phyloP scores from a whole-genome alignment of 2,888 invertebrate species.

The Parnassius mnemosyne region DNA sequence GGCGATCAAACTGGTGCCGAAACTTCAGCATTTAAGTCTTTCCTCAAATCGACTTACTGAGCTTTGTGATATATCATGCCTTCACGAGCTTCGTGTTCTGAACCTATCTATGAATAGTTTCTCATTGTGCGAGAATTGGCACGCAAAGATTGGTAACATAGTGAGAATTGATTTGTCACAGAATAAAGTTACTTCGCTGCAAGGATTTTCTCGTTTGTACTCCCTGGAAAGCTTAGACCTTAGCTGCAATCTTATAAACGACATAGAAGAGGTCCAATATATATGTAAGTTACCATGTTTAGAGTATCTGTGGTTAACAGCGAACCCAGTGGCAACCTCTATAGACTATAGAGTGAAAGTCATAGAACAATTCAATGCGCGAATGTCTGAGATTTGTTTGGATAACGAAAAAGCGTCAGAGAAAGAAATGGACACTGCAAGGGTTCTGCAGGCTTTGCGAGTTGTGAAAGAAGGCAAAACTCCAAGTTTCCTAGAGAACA shows the following conservation, averaged over 20 bases:
- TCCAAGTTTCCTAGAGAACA: conserved; percentile 78
- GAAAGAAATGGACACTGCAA: conserved; percentile 94
- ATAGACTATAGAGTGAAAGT: conserved; percentile 95
- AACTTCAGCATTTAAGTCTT: conserved; percentile 85
- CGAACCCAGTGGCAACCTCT: conserved; percentile 92
- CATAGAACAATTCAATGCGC: conserved; percentile 90
- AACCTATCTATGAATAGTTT: conserved; percentile 91
- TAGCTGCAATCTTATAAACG: conserved; percentile 90
- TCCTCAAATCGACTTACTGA: conserved; percentile 89
- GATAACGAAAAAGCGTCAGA: conserved; percentile 94
- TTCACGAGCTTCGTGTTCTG: conserved; percentile 88
- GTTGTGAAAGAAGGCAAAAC: conserved; percentile 86
- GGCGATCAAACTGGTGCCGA: conserved; percentile 88
- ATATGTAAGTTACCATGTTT: conserved; percentile 91
- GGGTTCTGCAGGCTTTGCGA: conserved; percentile 92
- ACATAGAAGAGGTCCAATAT: conserved; percentile 89
- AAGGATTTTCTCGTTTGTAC: conserved; percentile 90
- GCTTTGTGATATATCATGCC: conserved; percentile 87
- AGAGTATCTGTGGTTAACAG: conserved; percentile 91
- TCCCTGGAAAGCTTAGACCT: conserved; percentile 92
- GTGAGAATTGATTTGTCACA: conserved; percentile 91
- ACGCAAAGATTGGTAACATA: conserved; percentile 93
- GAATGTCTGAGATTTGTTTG: conserved; percentile 90
- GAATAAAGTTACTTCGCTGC: conserved; percentile 87
- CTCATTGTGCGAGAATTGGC: conserved; percentile 86